A percentile compares a stretch with the other conserved stretches of the same genome.
These are phyloP conservation scores for Halictus quadricinctus DNA, from an alignment of 2,888 invertebrate species.

Conservation along the genomic window DNA sequence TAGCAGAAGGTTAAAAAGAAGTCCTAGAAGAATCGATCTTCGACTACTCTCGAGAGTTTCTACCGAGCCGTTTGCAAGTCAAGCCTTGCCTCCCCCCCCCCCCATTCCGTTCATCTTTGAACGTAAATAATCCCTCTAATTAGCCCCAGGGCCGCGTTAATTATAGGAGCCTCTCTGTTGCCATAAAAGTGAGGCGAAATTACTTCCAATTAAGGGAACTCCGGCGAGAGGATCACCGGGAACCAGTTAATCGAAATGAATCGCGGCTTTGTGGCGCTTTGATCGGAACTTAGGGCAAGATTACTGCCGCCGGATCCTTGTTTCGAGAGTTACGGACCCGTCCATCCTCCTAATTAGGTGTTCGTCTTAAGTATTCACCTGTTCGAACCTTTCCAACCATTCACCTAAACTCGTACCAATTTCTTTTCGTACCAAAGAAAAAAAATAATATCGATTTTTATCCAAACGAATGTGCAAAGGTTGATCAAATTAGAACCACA, in stretches of 20 bases:
- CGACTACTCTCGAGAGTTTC: background rate
- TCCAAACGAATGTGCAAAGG: background rate
- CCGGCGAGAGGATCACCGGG: background rate
- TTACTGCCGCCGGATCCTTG: background rate
- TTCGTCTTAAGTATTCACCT: background rate
- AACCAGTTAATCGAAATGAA: conserved; percentile 14
- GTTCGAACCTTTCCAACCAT: background rate
- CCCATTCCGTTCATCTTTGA: background rate
- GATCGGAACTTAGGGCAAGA: background rate
- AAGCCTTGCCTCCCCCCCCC: background rate
- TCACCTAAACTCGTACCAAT: background rate
- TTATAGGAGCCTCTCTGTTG: conserved; percentile 38
- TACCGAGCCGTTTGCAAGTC: background rate
- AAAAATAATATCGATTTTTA: background rate
- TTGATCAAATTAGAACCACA: background rate
- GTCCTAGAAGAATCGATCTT: background rate
- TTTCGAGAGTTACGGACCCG: background rate
- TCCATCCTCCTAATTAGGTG: conserved; percentile 2
- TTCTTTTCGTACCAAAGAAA: background rate
- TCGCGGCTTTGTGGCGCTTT: background rate
- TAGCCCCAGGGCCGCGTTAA: conserved; percentile 52
- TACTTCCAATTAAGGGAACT: conserved; percentile 6
- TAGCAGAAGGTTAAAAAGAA: background rate
- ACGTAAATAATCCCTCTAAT: conserved; percentile 54
- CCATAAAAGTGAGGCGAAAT: conserved; percentile 19